phyloP scores from a whole-genome alignment of 2,113 vertebrate genomes.

The Pterocles gutturalis region DNA sequence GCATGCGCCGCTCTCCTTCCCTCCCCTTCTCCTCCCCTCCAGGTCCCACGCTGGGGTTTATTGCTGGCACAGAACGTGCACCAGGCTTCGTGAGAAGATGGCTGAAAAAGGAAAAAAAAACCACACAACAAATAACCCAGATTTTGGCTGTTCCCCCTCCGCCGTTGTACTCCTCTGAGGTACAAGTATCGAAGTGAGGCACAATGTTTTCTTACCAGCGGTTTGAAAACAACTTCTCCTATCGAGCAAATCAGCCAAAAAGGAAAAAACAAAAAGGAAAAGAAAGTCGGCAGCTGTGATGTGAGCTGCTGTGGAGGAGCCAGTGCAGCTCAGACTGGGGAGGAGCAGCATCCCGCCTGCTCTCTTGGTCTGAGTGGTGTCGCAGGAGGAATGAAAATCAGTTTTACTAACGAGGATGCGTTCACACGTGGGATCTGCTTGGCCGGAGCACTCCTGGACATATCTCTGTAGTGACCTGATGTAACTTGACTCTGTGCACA shows the following conservation, averaged over 20 bases:
- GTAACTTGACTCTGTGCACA: background rate
- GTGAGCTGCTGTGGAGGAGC: background rate
- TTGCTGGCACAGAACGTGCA: constrained; percentile 31
- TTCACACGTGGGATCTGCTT: background rate
- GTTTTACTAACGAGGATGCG: background rate
- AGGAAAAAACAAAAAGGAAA: background rate
- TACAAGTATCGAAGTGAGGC: constrained; percentile 21
- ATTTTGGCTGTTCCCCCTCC: constrained; percentile 33
- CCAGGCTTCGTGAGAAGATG: constrained; percentile 9
- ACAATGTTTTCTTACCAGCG: constrained; percentile 4
- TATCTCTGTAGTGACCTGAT: background rate
- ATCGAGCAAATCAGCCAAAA: constrained; percentile 43
- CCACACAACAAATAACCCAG: background rate
- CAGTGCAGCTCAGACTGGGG: background rate
- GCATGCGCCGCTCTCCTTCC: background rate
- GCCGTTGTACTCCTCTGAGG: background rate
- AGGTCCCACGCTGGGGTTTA: constrained; percentile 53
- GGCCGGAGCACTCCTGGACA: background rate
- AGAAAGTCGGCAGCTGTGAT: background rate
- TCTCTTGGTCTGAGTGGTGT: background rate
- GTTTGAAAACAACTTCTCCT: constrained; percentile 35
- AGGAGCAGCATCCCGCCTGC: background rate
- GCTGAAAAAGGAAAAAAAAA: constrained; percentile 4
- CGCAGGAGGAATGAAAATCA: background rate
- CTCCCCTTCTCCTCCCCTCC: background rate